Conservation (phyloP, 2,888 invertebrate species). For the Lapara coniferarum region DNA sequence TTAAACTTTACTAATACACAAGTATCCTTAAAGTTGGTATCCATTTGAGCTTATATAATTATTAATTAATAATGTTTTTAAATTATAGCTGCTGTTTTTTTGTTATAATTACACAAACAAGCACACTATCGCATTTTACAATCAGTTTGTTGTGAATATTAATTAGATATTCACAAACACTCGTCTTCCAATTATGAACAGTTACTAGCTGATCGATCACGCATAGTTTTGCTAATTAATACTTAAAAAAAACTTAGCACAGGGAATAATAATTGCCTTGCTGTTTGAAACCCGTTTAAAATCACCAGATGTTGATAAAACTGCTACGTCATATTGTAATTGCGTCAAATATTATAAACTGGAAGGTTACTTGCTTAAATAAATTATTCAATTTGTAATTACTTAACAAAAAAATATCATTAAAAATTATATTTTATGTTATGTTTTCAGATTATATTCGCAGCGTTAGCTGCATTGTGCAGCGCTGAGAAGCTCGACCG, state of each 20-base stretch:
- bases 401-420: neutral
- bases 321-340: neutral
- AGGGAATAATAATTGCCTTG: neutral
- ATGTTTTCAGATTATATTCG: conserved; percentile 59
- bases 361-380: neutral
- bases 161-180: neutral
- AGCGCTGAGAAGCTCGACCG: conserved; percentile 68
- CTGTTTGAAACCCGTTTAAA: neutral
- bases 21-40: no score
- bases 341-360: neutral
- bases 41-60: no score
- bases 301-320: neutral
- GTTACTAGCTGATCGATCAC: conserved; percentile 6
- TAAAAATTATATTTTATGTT: neutral
- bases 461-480: conserved; percentile 69
- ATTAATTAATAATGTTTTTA: no score
- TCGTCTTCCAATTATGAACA: conserved; percentile 2
- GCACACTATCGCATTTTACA: neutral
- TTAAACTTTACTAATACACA: no score
- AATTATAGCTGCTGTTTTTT: no score
- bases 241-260: neutral
- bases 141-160: neutral
- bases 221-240: conserved; percentile 6
- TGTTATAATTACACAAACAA: neutral
- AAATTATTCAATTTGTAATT: neutral